Evolutionary conservation across 2,797 vertebrate genomes (phyloP), one percentile per base, ranked within the genome.

Genomic region (Sparidentex hasta): DNA sequence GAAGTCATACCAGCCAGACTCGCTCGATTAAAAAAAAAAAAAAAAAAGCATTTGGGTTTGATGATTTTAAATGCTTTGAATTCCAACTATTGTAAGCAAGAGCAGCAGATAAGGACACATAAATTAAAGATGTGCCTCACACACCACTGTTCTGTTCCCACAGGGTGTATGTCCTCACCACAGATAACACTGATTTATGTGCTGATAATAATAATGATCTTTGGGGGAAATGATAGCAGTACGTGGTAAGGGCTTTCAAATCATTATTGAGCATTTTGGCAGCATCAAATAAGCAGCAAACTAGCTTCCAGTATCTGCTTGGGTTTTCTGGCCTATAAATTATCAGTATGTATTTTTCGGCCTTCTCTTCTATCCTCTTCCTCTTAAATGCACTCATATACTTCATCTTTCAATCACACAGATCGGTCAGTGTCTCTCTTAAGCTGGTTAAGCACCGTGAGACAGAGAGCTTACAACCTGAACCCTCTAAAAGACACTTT

Each of bases 371-470:
- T 38, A 23, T 38, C 41, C 13, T 48, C 27, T 63, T 27, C 14
- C 18, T 51, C 55, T 44, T 7, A 62, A 59, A 64, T 18, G 43
- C 63, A 52, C 27, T 43, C 0, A 55, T 76, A 67, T 56, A 27
- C 33, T 47, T 54, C 17, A 78, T 74, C 76, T 80, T 56, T 65
- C 20, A 71, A 67, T 67, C 25, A 56, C 33, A 65, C n/a, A 25
- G 17, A 52, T 71, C 58, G 8, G 61, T 75, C n/a, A 41, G 18
- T 33, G 54, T 68, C 56, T 50, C 57, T 47, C 33, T 29, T 21
- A 52, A 47, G 25, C 65, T 25, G 51, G 18, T 68, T 41, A 63
- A 84, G 20, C 48, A 27, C 11, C 11, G 29, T 55, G 66, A 65
- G 29, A 16, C 12, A 13, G 1, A 64, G 29, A 66, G 21, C 38